Evolutionary conservation across 2,888 invertebrate genomes (phyloP), one percentile per base, ranked within the genome.

Genomic region (Melieria picta): DNA sequence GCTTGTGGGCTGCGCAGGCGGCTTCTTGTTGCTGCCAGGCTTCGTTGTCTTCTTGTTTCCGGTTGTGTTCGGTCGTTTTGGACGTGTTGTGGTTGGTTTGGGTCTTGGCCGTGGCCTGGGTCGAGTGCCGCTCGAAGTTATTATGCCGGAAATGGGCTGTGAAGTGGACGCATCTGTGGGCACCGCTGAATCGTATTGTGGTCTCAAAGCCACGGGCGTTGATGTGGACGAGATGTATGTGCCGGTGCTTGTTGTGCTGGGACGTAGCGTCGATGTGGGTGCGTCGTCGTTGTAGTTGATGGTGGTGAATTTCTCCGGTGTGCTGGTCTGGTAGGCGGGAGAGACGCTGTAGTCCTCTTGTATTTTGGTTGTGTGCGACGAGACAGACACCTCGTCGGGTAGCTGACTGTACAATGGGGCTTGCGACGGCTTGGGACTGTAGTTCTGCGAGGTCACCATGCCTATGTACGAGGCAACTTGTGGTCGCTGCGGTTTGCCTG

Each of bases 51-150:
- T 78, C 43, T 63, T 73, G 66, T n/a, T 65, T n/a, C 42, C 48
- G 7, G 60, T 73, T 10, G 74, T 75, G 9, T 81, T 79, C n/a
- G 79, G 74, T 56, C 45, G 50, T 73, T 0, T 69, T 16, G 6
- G 81, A 85, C 1, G 89, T 84, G 79, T 78, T 1, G 69, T 75
- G 7, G 73, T 73, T 0, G 74, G 70, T 55, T 65, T 72, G n/a
- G 81, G 81, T 67, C 76, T 79, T 1, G 82, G 82, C 5, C 78
- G 78, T 2, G 81, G 82, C 16, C 72, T 77, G 4, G 82, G 78
- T n/a, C 77, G 89, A 88, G 74, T 88, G 88, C 0, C 89, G 84
- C 73, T 90, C 86, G 77, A 88, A 4, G 83, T 83, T 0, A 83
- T 89, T 0, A 88, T 89, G 48, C 88, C 89, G 13, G 88, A 80